phyloP scores from a whole-genome alignment of 2,888 invertebrate species.

The Isoperla grammatica region DNA sequence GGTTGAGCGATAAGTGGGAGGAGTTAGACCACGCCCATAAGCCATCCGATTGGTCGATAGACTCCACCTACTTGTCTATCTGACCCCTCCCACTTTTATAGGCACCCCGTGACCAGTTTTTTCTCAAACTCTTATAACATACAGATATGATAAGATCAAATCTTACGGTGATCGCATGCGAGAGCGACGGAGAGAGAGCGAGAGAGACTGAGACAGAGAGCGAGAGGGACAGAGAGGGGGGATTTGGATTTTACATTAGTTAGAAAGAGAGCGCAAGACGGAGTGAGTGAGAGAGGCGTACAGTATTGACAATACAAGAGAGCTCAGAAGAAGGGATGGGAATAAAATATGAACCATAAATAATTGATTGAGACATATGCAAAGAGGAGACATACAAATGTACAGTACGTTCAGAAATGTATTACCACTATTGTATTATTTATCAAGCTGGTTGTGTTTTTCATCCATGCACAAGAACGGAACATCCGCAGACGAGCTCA shows the following conservation, averaged over 20 bases:
- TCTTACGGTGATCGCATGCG: background rate
- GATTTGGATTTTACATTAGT: too few species aligned
- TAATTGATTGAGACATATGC: constrained; percentile 9
- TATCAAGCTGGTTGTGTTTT: too few species aligned
- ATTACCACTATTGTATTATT: too few species aligned
- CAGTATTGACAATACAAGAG: too few species aligned
- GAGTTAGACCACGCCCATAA: constrained; percentile 1
- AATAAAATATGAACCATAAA: constrained; percentile 12
- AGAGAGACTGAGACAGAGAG: background rate
- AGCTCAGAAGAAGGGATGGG: background rate
- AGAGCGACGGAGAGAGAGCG: constrained; percentile 4
- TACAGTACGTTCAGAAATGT: too few species aligned
- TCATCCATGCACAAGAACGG: too few species aligned
- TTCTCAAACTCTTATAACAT: background rate
- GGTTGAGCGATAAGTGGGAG: constrained; percentile 2
- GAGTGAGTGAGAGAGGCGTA: too few species aligned
- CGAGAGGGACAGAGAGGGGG: background rate
- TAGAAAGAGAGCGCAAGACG: too few species aligned
- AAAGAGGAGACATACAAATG: too few species aligned
- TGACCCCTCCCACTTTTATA: constrained; percentile 12
- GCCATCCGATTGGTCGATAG: constrained; percentile 14
- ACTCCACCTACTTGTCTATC: constrained; percentile 1
- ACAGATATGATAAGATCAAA: too few species aligned
- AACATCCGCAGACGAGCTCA: too few species aligned
- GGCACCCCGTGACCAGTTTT: constrained; percentile 15